Percentiles rank a stretch among this genome's conserved stretches.
phyloP scores from a whole-genome alignment of 2,888 invertebrate genomes.

The Luperina testacea region DNA sequence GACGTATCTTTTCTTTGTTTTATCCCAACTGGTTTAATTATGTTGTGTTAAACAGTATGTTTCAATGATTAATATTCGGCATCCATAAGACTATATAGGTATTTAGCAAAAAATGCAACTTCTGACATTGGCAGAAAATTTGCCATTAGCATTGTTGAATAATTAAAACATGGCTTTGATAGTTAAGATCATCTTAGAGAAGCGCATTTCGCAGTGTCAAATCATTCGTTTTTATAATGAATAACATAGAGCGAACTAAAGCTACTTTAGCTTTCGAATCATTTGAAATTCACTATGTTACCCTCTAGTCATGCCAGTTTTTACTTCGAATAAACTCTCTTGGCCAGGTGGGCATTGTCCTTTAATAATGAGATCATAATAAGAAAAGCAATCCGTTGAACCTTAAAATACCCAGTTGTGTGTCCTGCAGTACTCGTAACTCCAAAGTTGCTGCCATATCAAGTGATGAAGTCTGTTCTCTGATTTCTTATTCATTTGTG shows the following conservation, averaged over 20 bases:
- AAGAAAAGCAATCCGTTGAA: slow-evolving; percentile 86
- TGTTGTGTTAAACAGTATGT: neutral
- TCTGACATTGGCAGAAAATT: neutral
- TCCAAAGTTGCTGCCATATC: slow-evolving; percentile 84
- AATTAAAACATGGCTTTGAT: neutral
- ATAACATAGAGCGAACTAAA: neutral
- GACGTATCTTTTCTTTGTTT: too few species aligned
- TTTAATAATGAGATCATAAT: slow-evolving; percentile 79
- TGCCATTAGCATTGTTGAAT: neutral
- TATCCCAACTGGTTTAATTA: neutral
- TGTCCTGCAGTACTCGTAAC: slow-evolving; percentile 89
- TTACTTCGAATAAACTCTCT: neutral
- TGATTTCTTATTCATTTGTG: slow-evolving; percentile 16
- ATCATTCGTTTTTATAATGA: neutral
- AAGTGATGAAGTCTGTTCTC: slow-evolving; percentile 78
- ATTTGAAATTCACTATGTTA: neutral
- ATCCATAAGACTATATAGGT: neutral
- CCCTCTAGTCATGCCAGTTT: neutral
- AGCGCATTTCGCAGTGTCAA: neutral
- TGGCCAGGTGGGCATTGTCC: slow-evolving; percentile 51
- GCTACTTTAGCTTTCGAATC: neutral
- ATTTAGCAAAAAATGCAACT: neutral
- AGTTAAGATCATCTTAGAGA: neutral
- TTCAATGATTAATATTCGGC: neutral
- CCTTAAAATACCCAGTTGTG: slow-evolving; percentile 84